Conservation (phyloP, 2,797 vertebrate genomes). For the Lycodopsis pacificus region DNA sequence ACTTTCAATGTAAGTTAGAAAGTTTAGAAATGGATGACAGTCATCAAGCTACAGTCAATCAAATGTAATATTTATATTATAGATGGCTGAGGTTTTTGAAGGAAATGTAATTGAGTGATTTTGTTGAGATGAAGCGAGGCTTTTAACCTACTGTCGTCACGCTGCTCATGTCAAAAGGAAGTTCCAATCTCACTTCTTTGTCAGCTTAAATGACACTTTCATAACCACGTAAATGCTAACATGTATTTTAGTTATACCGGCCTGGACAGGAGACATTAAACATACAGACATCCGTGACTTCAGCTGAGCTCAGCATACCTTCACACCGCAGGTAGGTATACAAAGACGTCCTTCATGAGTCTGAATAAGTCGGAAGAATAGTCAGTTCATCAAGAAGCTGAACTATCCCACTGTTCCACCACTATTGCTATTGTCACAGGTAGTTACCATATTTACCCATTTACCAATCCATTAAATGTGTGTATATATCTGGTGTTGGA, state of each 20-base stretch:
- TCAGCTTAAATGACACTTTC: background rate
- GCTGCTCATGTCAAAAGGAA: background rate
- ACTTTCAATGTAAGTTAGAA: too few species aligned
- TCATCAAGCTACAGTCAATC: slow-evolving; percentile 1
- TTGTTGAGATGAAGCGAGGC: background rate
- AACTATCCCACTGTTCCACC: background rate
- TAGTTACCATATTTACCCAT: slow-evolving; percentile 3
- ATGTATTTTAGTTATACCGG: background rate
- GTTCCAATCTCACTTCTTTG: background rate
- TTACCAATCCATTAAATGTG: background rate
- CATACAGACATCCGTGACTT: background rate
- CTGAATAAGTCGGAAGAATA: background rate
- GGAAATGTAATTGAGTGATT: background rate
- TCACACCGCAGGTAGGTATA: background rate
- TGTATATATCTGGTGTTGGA: background rate
- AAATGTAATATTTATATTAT: background rate
- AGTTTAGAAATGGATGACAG: background rate
- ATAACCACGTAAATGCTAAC: background rate
- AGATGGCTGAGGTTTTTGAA: background rate
- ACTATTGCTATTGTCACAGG: background rate
- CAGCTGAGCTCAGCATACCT: background rate
- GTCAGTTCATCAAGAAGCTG: background rate
- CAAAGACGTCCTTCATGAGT: background rate
- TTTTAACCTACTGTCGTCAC: background rate
- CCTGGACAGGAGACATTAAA: background rate